Evolutionary conservation across 2,888 invertebrate genomes (phyloP).

Genomic region (Cosmopolites sordidus): DNA sequence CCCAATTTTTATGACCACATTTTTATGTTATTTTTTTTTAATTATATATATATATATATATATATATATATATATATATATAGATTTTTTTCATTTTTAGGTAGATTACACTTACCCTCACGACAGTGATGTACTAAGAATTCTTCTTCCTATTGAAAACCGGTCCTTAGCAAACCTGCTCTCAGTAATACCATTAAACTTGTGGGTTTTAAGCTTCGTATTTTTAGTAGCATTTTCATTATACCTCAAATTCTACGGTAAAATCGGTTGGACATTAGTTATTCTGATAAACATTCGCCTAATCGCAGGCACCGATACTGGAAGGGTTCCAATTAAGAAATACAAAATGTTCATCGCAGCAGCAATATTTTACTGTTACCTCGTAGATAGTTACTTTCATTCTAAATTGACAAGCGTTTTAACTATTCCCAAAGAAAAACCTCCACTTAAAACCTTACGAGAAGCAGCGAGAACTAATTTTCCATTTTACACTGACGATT

Average conservation of each 20-base stretch:
- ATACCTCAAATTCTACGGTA: conserved; percentile 1
- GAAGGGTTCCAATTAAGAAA: not conserved
- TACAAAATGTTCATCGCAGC: conserved; percentile 11
- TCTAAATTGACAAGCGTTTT: conserved; percentile 10
- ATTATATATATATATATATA: too few species aligned
- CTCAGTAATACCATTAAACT: not conserved
- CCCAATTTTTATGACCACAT: too few species aligned
- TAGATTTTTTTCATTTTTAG: conserved; percentile 10
- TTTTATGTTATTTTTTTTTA: too few species aligned
- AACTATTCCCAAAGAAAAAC: not conserved
- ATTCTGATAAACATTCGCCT: conserved; percentile 10
- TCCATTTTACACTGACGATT: not conserved
- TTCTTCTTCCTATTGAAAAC: conserved; percentile 8
- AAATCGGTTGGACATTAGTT: not conserved
- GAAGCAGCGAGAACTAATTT: conserved; percentile 1
- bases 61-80: too few species aligned
- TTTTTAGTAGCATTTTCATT: conserved; percentile 2
- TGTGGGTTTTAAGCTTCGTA: not conserved
- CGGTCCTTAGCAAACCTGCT: not conserved
- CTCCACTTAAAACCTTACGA: not conserved
- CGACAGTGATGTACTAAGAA: conserved; percentile 4
- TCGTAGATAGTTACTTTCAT: conserved; percentile 5
- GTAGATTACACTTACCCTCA: conserved; percentile 14
- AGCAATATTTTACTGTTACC: conserved; percentile 9
- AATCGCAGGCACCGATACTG: not conserved